Base-by-base conservation (phyloP, 2,113 vertebrate genomes). In the Halichoeres trimaculatus region DNA sequence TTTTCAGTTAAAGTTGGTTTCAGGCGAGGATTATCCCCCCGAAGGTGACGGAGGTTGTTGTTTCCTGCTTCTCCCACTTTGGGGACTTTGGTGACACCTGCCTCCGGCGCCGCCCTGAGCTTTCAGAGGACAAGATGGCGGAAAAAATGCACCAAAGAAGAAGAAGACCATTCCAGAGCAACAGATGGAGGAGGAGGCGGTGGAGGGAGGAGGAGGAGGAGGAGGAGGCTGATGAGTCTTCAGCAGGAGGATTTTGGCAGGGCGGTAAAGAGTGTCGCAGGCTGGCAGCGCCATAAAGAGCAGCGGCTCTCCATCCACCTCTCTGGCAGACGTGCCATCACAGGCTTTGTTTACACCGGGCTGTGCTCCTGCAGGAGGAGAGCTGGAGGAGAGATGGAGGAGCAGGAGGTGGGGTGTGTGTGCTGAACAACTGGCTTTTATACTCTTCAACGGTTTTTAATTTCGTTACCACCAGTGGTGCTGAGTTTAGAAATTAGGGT, bases 241-340 rank as follows among this genome's bases (percentile, higher is more conserved):
- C 59, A 40, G 76, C 59, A 43, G 62, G 73, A 83, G 81, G 70
- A 80, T 70, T 45, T 78, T 90, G 88, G 90, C 90, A 85, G 57
- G 43, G 41, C 8, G 57, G 83, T 70, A 85, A 87, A 88, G 88
- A 90, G 91, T 74, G 86, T 80, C 69, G 71, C 52, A 78, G 76
- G 45, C 81, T 93, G 93, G 92, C 92, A 84, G n/a, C 59, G 57
- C 85, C 90, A 85, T 89, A 93, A 89, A 93, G 90, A 87, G 80
- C 79, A 56, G 41, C 1, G 53, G 78, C 83, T 82, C 85, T 81
- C 74, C 11, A 83, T 83, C 81, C 84, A 85, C 76, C 88, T 83
- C 79, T 61, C 85, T 82, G 87, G 88, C 88, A 83, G 55, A 64
- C 78, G 54, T 73, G 79, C 70, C 88, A 78, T 81, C 88, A 78